Conservation (phyloP, 92 coral and sea anemone genomes). For the Muricea muricata region DNA sequence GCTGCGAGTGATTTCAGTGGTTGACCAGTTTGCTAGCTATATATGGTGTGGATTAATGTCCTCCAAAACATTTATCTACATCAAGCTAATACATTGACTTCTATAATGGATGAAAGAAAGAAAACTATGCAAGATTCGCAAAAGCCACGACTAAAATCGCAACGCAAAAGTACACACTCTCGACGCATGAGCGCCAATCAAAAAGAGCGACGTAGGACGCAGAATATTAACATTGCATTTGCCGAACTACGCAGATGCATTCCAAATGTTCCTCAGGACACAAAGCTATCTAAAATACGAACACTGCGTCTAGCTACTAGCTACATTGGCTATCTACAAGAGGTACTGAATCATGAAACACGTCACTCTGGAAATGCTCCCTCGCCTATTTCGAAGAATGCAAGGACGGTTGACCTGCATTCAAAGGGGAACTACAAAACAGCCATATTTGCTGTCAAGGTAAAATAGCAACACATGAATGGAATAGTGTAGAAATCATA, state of each 20-base stretch:
- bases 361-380: constrained; percentile 17
- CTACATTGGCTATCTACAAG: constrained; percentile 41
- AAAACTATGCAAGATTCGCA: constrained; percentile 23
- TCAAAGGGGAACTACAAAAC: constrained; percentile 28
- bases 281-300: constrained; percentile 49
- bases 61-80: not conserved
- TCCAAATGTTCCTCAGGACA: constrained; percentile 45
- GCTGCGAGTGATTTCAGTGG: not conserved
- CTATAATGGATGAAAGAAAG: constrained; percentile 26
- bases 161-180: constrained; percentile 35
- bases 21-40: not conserved
- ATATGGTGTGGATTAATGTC: constrained; percentile 3
- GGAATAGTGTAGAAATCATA: not conserved
- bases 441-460: constrained; percentile 40
- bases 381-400: constrained; percentile 4
- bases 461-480: constrained; percentile 10
- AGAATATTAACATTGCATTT: constrained; percentile 44
- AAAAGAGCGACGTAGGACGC: constrained; percentile 46
- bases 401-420: constrained; percentile 15
- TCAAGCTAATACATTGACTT: not conserved
- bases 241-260: constrained; percentile 49
- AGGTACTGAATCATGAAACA: constrained; percentile 6
- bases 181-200: constrained; percentile 51
- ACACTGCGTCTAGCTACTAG: constrained; percentile 43
- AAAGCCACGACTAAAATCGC: constrained; percentile 38